Conservation (phyloP, 2,888 invertebrate species). For the Cosmia pyralina region DNA sequence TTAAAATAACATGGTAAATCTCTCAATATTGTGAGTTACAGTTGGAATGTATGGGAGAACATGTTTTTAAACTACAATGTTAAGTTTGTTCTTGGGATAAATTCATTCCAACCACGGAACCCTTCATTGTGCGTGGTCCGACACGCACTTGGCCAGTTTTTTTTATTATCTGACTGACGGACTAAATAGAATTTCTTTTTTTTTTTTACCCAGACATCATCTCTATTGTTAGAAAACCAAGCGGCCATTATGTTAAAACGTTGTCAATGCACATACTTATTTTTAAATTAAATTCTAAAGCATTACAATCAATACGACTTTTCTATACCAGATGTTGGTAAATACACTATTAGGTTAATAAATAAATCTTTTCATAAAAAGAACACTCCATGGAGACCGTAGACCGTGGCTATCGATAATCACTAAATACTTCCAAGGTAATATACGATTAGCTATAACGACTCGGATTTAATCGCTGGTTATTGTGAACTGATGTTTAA, state of each 20-base stretch:
- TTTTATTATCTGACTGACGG: no score
- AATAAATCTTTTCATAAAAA: background rate
- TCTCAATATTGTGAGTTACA: no score
- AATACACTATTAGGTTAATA: background rate
- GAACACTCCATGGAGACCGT: conserved; percentile 10
- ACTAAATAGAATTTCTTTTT: no score
- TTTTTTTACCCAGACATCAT: no score
- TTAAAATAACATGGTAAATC: no score
- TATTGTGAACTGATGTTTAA: background rate
- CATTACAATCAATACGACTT: background rate
- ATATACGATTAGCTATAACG: conserved; percentile 45
- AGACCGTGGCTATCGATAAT: conserved; percentile 30
- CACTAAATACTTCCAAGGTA: conserved; percentile 46
- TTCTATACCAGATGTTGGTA: background rate
- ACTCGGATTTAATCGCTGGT: conserved; percentile 1
- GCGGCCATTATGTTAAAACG: background rate
- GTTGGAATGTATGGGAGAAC: no score
- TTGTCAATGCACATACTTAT: background rate
- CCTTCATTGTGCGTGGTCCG: no score
- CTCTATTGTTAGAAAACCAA: no score
- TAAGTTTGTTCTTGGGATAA: no score
- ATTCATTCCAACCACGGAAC: no score
- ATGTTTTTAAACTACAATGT: no score
- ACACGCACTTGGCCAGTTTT: no score
- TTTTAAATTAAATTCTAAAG: background rate